Evolutionary conservation across 2,113 vertebrate genomes (phyloP).

Genomic region (Synchiropus splendidus): DNA sequence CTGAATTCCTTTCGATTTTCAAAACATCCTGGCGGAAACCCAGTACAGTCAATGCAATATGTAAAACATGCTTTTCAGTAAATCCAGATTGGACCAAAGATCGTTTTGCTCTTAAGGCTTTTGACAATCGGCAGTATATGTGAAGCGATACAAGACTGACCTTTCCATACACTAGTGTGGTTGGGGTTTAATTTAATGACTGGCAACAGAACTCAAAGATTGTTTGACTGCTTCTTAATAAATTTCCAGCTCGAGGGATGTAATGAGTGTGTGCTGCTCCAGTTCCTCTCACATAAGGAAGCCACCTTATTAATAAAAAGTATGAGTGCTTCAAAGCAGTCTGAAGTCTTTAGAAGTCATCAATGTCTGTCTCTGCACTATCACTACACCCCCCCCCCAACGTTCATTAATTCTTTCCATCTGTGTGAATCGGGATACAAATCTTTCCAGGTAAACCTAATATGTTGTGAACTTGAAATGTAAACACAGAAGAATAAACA

Average conservation of each 20-base stretch:
- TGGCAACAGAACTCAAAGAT: too few species aligned
- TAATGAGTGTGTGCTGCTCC: constrained; percentile 3
- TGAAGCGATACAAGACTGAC: too few species aligned
- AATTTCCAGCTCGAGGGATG: constrained; percentile 1
- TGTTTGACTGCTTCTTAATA: neutral
- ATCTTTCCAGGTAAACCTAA: constrained; percentile 19
- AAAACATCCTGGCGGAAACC: too few species aligned
- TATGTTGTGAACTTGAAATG: constrained; percentile 4
- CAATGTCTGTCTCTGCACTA: constrained; percentile 6
- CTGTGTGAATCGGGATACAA: constrained; percentile 23
- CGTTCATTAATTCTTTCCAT: constrained; percentile 12
- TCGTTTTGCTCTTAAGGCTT: too few species aligned
- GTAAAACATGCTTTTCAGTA: too few species aligned
- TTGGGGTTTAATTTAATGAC: too few species aligned
- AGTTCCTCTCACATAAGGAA: constrained; percentile 3
- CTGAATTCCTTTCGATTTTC: too few species aligned
- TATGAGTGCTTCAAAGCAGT: constrained; percentile 21
- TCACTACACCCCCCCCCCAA: neutral
- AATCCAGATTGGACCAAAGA: too few species aligned
- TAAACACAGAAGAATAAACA: too few species aligned
- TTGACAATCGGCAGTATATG: too few species aligned
- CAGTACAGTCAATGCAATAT: too few species aligned
- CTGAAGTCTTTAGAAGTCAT: constrained; percentile 12
- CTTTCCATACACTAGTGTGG: too few species aligned
- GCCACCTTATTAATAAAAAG: constrained; percentile 16